Base-by-base conservation (phyloP, 2,113 vertebrate genomes). In the Synchiropus splendidus region DNA sequence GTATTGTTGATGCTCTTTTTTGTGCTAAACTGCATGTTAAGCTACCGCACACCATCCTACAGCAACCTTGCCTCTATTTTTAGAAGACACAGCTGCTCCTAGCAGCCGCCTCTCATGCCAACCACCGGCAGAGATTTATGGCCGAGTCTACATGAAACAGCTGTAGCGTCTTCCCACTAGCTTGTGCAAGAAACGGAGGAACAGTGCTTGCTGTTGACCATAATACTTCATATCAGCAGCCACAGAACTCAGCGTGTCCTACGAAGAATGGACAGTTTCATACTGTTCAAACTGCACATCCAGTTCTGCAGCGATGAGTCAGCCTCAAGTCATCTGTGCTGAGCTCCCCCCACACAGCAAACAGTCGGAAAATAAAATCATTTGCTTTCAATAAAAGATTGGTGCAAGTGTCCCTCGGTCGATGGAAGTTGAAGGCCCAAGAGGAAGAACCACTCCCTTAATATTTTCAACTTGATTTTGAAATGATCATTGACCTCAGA, bases 31-130 rank as follows among this genome's bases (percentile, higher is more conserved):
- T 69, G 70, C 72, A 63, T 31, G 65, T 65, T 53, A 49, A 55
- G 72, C n/a, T n/a, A n/a, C n/a, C n/a, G 58, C 58, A 36, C 17
- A 13, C 51, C 48, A 78, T 78, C 58, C 64, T n/a, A 52, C 57
- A 55, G 70, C 58, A 75, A 63, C 66, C 64, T 61, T 42, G 53
- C 1, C 12, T 51, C 67, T 83, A 81, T 83, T 75, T 81, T 78
- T 83, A 79, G 74, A 60, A 6, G 16, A 51, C 61, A 71, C 80
- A 83, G 78, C 80, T 83, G 78, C 80, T 77, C 49, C 67, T 61
- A 70, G 68, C 62, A 51, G 51, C 65, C 67, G 63, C 56, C 63
- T 61, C 65, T 78, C 64, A 72, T 63, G 70, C 50, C 69, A 73
- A 65, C 58, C 64, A 54, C 63, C 71, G 58, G 48, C 32, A 15